Base-by-base conservation (phyloP, 2,797 vertebrate species). In the Schizopygopsis malacanthus region DNA sequence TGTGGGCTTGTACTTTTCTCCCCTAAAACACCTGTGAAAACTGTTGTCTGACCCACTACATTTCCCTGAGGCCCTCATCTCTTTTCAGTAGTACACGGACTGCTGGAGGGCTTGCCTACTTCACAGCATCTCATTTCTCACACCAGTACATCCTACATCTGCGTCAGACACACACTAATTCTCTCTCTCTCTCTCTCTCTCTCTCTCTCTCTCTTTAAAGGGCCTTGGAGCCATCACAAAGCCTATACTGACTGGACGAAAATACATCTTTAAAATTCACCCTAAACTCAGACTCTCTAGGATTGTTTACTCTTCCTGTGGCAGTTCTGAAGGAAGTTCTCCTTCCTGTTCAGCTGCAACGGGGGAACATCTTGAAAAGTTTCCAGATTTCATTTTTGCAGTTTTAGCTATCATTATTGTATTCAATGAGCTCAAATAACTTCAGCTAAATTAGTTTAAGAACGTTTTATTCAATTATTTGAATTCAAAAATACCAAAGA, bases 61-160 rank as follows among this genome's bases (percentile, higher is more conserved):
- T 88, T 84, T 75, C 85, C 71, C 69, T 4, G 50, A 81, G 78
- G 81, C 75, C 86, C 47, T 82, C 52, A 25, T 82, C 47, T 81
- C 47, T 86, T 79, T 80, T 83, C 77, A 81, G 67, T 61, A 50
- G 83, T 81, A 77, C 83, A 85, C 43, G 61, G 80, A 87, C 39
- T 54, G 80, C 87, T 89, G 54, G 76, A 87, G 80, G 85, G 82
- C 83, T 83, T 89, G 89, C 85, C 85, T 81, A 83, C 76, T 88
- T 88, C 83, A 88, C 78, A 84, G 45, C 85, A 89, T 67, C 80
- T 90, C 83, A 87, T 87, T 87, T 87, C 82, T 88, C 83, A 88
- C 80, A 83, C 83, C 76, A 85, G 77, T 77, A 52, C 79, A 85
- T 85, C 79, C 71, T 85, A 85, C 76, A 85, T 79, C 67, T 56